Evolutionary conservation across 2,888 invertebrate species (phyloP).

Genomic region (Drosophila pegasa): DNA sequence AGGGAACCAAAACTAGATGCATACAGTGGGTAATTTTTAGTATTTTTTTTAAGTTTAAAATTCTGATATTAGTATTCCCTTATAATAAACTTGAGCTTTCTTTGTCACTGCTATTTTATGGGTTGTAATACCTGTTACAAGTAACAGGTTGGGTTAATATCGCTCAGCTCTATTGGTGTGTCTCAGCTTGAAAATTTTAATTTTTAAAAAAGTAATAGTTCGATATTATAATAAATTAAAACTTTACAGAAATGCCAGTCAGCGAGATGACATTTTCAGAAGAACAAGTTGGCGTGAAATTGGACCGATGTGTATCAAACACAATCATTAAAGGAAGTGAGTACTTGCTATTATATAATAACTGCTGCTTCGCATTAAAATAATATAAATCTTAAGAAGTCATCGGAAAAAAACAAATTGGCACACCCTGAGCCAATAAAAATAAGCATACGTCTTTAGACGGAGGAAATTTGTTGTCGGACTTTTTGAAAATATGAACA

Average conservation of each 20-base stretch:
- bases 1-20: no score
- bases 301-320: constrained; percentile 94
- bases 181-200: neutral
- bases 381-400: no score
- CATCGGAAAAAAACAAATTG: no score
- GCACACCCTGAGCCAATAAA: no score
- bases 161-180: neutral
- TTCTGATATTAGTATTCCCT: no score
- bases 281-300: constrained; percentile 89
- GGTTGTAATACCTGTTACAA: neutral
- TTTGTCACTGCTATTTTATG: neutral
- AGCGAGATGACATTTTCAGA: constrained; percentile 37
- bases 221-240: neutral
- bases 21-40: no score
- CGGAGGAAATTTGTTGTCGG: no score
- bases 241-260: constrained; percentile 32
- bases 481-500: no score
- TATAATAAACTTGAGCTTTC: no score
- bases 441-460: no score
- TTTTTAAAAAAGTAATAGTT: neutral
- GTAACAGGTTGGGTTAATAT: neutral
- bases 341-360: constrained; percentile 64
- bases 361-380: no score
- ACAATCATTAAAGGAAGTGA: constrained; percentile 92
- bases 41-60: no score